Conservation (phyloP, 2,888 invertebrate genomes). For the Drosophila rubida region DNA sequence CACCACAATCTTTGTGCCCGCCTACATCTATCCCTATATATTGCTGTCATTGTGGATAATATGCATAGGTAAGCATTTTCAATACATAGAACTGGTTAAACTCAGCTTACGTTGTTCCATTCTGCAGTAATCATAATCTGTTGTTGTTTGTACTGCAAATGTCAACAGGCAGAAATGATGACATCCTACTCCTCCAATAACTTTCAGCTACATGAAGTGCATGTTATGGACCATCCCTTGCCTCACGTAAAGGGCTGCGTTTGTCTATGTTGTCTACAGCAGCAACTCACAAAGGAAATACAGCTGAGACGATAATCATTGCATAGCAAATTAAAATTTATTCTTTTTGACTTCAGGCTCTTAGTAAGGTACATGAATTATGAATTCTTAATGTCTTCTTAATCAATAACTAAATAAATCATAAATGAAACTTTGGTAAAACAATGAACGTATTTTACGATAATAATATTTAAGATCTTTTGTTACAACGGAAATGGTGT, state of each 20-base stretch:
- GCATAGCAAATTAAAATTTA: background rate
- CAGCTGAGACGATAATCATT: constrained; percentile 24
- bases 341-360: background rate
- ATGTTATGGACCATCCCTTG: constrained; percentile 42
- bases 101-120: background rate
- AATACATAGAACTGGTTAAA: background rate
- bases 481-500: background rate
- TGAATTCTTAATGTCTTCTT: background rate
- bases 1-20: constrained; percentile 5
- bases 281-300: constrained; percentile 42
- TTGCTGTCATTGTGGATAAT: constrained; percentile 55
- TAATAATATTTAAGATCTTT: background rate
- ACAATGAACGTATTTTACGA: background rate
- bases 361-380: background rate
- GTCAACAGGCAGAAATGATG: constrained; percentile 37
- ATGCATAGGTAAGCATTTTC: constrained; percentile 37
- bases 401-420: background rate
- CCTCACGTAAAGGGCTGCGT: constrained; percentile 52
- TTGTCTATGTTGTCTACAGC: constrained; percentile 62
- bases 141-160: constrained; percentile 57
- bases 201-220: constrained; percentile 62
- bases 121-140: constrained; percentile 41
- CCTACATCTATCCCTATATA: constrained; percentile 40
- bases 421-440: background rate
- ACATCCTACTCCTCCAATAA: constrained; percentile 30